Evolutionary conservation across 1,140 invertebrate genomes (phyloP), one percentile per base, ranked within the genome.

Genomic region (Caerostris extrusa): DNA sequence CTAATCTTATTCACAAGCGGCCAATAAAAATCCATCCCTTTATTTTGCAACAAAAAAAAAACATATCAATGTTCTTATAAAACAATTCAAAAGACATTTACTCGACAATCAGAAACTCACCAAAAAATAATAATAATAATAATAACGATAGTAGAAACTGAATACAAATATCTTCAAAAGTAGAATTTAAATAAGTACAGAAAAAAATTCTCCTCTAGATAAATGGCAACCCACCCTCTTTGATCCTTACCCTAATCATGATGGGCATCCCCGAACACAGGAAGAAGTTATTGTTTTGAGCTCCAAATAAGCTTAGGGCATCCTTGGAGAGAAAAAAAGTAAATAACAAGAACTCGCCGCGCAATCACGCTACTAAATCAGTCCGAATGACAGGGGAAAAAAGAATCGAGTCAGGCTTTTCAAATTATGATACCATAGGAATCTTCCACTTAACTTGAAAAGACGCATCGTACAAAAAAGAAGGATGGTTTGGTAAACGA

Each of bases 361-460:
- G 57, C 53, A 56, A 90, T 77, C 53, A 57, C 53, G 69, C 61
- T n/a, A 53, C 61, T 19, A 77, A 71, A 90, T 56, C 88, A 64
- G 64, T 57, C 55, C 64, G 64, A 71, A 90, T 69, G 61, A 56
- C 53, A 64, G 55, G 57, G 4, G 57, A 50, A 81, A 61, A 85
- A 89, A 55, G 14, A 77, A 77, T 56, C 60, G 50, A n/a, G n/a
- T 77, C 17, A 71, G 56, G 60, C 69, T 91, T 81, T 91, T 34
- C 90, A 91, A 91, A 60, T 77, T 71, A 91, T 91, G 90, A 91
- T 91, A 82, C 90, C 50, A 55, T n/a, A 56, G 7, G 53, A 71
- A 55, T 90, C 55, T 55, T 90, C 56, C 69, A 34, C n/a, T 90
- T 77, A 77, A 60, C 60, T 17, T 88, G 19, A 55, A 64, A 34